Evolutionary conservation across 2,113 vertebrate species (phyloP), one percentile per base, ranked within the genome.

Genomic region (Willisornis vidua): DNA sequence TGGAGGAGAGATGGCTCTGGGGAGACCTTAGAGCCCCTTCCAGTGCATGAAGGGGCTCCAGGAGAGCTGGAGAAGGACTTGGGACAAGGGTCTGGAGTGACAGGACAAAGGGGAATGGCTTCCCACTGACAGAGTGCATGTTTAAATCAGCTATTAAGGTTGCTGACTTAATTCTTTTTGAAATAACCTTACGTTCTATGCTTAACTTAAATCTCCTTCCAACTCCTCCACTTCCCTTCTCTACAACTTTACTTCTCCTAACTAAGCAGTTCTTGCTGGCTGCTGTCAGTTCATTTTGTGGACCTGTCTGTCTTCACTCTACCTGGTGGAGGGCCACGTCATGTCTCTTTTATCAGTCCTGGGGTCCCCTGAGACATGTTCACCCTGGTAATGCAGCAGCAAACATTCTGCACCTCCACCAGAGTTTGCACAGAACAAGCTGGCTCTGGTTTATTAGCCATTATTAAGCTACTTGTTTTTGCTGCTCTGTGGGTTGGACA

Each of bases 231-330:
- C 51, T 94, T 90, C 80, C 26, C 33, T 45, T 71, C 48, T 91
- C 58, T 23, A 19, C 49, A 80, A 55, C 63, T 93, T 94, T 88
- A 10, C n/a, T 71, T 92, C 39, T 71, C 91, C 83, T 72, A 59
- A 66, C 25, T 63, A 90, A 95, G 95, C 86, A 90, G 15, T 80
- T 93, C 39, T 67, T 89, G 57, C 83, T 1, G 13, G 48, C 33
- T 63, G 14, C 63, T 96, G 94, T 96, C 86, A 78, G 68, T 84
- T 95, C 45, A 31, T 87, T 94, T 94, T 70, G 81, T 79, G 41
- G 45, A 82, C 58, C 77, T 82, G 94, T 82, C 92, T 63, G 31
- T 95, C 81, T 89, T 49, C 19, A 2, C 66, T 72, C 81, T 39
- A 3, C 58, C 61, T 3, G 19, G 31, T 85, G 39, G 72, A 76